Conservation (phyloP, 2,888 invertebrate genomes). For the Orthosia cruda region DNA sequence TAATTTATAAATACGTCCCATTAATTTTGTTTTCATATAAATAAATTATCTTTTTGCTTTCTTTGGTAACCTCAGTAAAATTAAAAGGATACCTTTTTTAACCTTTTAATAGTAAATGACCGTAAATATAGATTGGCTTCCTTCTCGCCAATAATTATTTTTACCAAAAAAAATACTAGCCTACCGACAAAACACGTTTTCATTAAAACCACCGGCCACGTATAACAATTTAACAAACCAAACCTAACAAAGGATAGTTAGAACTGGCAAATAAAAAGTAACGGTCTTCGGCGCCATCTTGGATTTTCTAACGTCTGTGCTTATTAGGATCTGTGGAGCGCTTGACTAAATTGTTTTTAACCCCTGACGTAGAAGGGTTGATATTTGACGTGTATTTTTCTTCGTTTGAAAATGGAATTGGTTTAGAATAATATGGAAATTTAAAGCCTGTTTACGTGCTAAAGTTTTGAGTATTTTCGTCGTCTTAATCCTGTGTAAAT, state of each 20-base stretch:
- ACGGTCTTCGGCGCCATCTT: conserved; percentile 51
- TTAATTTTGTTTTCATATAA: too few relatives aligned
- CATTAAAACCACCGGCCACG: conserved; percentile 17
- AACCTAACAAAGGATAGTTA: conserved; percentile 44
- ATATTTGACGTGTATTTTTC: conserved; percentile 39
- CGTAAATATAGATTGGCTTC: not conserved
- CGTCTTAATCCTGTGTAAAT: conserved; percentile 3
- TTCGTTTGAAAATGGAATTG: conserved; percentile 5
- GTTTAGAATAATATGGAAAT: conserved; percentile 6
- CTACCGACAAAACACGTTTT: not conserved
- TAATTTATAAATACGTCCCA: too few relatives aligned
- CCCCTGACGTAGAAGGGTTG: conserved; percentile 36
- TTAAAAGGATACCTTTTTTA: not conserved
- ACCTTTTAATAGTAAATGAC: not conserved
- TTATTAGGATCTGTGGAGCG: conserved; percentile 56
- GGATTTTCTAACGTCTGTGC: conserved; percentile 51
- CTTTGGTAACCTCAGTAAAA: not conserved
- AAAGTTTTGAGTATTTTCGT: not conserved
- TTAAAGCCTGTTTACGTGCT: conserved; percentile 16
- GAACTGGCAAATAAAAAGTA: conserved; percentile 54
- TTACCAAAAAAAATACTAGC: not conserved
- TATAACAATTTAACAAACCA: conserved; percentile 16
- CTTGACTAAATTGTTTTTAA: conserved; percentile 57
- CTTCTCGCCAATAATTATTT: not conserved
- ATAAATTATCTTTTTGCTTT: not conserved